A percentile compares a stretch with the other conserved stretches of the same genome.
Conservation (phyloP, 2,113 vertebrate genomes). For the Heterocephalus glaber region DNA sequence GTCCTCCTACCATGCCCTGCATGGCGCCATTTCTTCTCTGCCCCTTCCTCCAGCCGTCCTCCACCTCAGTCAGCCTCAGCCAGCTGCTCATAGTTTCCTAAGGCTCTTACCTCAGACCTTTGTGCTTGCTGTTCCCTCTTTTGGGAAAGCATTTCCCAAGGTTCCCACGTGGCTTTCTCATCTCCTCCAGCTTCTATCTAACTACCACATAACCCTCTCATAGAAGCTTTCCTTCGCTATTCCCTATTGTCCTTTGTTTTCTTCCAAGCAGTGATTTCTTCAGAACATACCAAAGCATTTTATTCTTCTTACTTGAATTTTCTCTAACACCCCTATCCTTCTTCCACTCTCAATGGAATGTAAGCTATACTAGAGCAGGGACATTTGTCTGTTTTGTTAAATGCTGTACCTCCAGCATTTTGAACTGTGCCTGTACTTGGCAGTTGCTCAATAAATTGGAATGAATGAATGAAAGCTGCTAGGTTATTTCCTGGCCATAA, state of each 20-base stretch:
- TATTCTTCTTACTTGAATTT: not conserved
- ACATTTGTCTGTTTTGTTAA: not conserved
- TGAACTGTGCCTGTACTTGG: not conserved
- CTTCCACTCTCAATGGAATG: not conserved
- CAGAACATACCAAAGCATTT: not conserved
- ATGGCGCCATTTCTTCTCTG: not conserved
- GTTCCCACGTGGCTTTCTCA: not conserved
- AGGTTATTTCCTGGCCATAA: not conserved
- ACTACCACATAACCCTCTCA: not conserved
- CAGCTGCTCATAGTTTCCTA: not conserved
- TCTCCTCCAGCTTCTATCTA: not conserved
- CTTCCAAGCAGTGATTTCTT: not conserved
- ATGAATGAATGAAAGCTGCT: not conserved
- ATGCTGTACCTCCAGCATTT: not conserved
- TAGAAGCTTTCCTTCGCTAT: not conserved
- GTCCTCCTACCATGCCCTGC: not conserved
- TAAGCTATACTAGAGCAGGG: not conserved
- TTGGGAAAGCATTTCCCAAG: not conserved
- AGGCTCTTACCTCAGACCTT: not conserved
- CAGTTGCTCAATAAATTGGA: not conserved
- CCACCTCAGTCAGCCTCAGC: not conserved
- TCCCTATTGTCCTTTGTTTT: not conserved
- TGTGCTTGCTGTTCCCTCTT: not conserved
- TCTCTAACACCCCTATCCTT: not conserved
- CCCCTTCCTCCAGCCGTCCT: not conserved